Conservation (phyloP, 2,888 invertebrate genomes). For the Tuta absoluta region DNA sequence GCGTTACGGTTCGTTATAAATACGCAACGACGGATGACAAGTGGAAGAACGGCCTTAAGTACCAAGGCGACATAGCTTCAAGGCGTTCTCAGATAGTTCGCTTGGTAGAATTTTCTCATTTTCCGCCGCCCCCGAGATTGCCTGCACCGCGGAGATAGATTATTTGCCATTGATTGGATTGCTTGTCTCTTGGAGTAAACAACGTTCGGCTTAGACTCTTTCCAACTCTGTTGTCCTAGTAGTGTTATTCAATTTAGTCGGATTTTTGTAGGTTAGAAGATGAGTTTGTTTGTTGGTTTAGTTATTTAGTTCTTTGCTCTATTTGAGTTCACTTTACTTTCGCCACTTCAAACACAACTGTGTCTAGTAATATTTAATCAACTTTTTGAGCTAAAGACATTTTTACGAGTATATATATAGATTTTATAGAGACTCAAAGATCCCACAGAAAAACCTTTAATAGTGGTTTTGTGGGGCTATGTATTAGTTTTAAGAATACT, state of each 20-base stretch:
- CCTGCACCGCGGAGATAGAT: conserved; percentile 65
- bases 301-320: not conserved
- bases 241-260: conserved; percentile 21
- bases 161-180: conserved; percentile 69
- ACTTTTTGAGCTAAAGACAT: no score
- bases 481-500: no score
- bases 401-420: no score
- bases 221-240: conserved; percentile 40
- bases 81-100: conserved; percentile 42
- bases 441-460: no score
- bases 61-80: conserved; percentile 44
- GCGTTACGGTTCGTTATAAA: no score
- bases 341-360: not conserved
- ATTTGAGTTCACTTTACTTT: not conserved
- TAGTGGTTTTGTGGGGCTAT: no score
- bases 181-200: conserved; percentile 54
- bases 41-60: no score
- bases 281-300: not conserved
- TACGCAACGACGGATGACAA: no score
- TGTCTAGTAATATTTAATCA: no score
- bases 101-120: conserved; percentile 57
- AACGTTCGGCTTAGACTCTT: conserved; percentile 36
- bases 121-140: conserved; percentile 56
- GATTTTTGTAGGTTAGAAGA: conserved; percentile 3
- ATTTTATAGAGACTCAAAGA: no score